Evolutionary conservation across 2,113 vertebrate genomes (phyloP).

Genomic region (Balaeniceps rex): DNA sequence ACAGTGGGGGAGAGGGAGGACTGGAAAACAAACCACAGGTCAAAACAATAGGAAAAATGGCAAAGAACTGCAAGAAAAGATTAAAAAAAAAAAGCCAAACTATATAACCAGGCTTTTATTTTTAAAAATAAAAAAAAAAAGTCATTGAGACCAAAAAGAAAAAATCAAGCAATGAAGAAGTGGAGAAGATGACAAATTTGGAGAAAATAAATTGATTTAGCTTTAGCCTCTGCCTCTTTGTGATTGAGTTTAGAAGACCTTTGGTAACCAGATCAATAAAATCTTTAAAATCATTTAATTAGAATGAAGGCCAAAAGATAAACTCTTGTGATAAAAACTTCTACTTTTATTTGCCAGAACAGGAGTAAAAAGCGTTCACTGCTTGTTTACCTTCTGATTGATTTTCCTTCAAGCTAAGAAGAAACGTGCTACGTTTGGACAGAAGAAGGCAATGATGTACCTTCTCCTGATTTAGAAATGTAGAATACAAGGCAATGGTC

Average conservation of each 20-base stretch:
- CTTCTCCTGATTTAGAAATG: not conserved
- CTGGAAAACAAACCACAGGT: not conserved
- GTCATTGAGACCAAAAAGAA: not conserved
- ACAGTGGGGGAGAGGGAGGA: not conserved
- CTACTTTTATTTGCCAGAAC: not conserved
- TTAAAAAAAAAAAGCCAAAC: not conserved
- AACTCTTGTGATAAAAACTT: not conserved
- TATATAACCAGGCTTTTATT: not conserved
- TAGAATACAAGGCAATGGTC: not conserved
- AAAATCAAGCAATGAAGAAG: not conserved
- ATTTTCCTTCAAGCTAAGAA: not conserved
- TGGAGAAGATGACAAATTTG: not conserved
- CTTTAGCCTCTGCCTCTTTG: not conserved
- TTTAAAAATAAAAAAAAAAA: not conserved
- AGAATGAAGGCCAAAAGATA: not conserved
- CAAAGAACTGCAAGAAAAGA: not conserved
- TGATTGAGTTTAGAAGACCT: not conserved
- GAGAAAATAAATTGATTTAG: not conserved
- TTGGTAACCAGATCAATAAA: not conserved
- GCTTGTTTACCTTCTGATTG: not conserved
- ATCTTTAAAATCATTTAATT: not conserved
- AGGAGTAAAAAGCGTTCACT: not conserved
- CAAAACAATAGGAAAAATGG: not conserved
- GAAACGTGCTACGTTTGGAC: not conserved
- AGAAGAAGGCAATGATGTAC: not conserved